Percentiles rank a stretch among this genome's conserved stretches.
These are phyloP conservation scores for Leuctra nigra DNA, from an alignment of 2,888 invertebrate species.

Conservation along the genomic window DNA sequence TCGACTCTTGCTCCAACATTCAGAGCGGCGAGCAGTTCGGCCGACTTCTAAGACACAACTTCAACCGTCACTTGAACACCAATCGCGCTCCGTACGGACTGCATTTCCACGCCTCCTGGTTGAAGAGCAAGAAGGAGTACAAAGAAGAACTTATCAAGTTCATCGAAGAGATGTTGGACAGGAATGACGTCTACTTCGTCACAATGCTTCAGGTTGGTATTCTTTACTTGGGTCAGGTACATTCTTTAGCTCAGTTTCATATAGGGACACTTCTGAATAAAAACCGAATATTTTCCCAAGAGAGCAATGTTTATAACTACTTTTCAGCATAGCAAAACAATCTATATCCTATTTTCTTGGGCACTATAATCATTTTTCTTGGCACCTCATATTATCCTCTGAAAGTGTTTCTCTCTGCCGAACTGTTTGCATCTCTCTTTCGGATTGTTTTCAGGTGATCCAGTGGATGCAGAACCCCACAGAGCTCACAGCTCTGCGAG, in stretches of 20 bases:
- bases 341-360: no score
- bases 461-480: conserved; percentile 96
- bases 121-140: conserved; percentile 90
- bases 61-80: conserved; percentile 86
- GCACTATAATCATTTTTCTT: no score
- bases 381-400: no score
- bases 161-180: conserved; percentile 84
- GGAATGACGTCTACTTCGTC: conserved; percentile 89
- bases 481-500: conserved; percentile 74
- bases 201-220: conserved; percentile 63
- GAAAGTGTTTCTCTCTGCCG: no score
- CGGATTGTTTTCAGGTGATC: conserved; percentile 57
- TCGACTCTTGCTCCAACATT: conserved; percentile 90
- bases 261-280: no score
- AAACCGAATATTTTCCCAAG: no score
- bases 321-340: no score
- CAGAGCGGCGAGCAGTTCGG: conserved; percentile 87
- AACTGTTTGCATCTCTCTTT: not conserved
- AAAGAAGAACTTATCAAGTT: conserved; percentile 86
- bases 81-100: conserved; percentile 90
- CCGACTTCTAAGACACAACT: conserved; percentile 85
- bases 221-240: no score
- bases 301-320: no score
- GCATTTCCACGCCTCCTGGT: conserved; percentile 93
- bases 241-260: no score